Evolutionary conservation across 2,113 vertebrate genomes (phyloP).

Genomic region (Hippocampus abdominalis): DNA sequence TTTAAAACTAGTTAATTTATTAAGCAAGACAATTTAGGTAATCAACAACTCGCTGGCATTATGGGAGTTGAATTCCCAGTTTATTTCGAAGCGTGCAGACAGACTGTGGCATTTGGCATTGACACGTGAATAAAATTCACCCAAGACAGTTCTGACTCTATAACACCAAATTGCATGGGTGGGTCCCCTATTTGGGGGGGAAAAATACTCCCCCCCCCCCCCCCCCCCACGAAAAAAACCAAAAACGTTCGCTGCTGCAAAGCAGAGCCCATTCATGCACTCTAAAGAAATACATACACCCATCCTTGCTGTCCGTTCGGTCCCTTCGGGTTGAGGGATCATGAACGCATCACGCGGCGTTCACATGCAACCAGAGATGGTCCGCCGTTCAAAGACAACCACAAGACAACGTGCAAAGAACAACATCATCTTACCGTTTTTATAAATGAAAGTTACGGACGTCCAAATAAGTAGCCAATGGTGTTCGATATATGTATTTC

Average conservation of each 20-base stretch:
- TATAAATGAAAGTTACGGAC: constrained; percentile 74
- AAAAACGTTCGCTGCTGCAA: neutral
- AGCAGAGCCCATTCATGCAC: neutral
- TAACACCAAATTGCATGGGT: neutral
- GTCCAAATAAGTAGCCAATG: constrained; percentile 1
- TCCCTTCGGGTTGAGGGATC: constrained; percentile 11
- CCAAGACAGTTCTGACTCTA: neutral
- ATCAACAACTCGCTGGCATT: neutral
- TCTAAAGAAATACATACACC: neutral
- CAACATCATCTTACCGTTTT: constrained; percentile 68
- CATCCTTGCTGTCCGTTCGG: neutral
- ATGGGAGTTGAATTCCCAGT: neutral
- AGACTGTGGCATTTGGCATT: neutral
- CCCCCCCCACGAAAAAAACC: too few species aligned
- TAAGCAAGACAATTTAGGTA: neutral
- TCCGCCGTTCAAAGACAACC: neutral
- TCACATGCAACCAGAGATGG: constrained; percentile 48
- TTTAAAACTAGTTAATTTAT: neutral
- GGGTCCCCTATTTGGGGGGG: too few species aligned
- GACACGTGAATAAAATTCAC: neutral
- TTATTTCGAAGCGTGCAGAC: neutral
- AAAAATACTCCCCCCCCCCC: too few species aligned
- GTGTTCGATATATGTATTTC: constrained; percentile 3
- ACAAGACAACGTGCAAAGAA: constrained; percentile 11
- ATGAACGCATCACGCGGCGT: constrained; percentile 46